Evolutionary conservation across 2,113 vertebrate species (phyloP).

Genomic region (Tapirus terrestris): DNA sequence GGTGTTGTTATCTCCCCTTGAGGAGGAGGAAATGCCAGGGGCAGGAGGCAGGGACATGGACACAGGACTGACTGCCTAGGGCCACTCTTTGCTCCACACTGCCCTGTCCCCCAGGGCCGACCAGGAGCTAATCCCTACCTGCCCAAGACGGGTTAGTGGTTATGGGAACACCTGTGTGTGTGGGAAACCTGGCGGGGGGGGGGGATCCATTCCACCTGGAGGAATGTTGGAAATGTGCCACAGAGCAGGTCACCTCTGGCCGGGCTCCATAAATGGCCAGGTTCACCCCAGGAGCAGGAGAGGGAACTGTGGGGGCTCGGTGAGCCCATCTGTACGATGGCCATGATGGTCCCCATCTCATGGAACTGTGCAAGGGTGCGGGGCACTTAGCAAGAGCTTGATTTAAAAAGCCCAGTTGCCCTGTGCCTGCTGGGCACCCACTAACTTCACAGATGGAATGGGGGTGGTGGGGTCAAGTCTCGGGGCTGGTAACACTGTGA

Average conservation of each 20-base stretch:
- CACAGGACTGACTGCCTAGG: neutral
- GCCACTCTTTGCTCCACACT: neutral
- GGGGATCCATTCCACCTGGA: neutral
- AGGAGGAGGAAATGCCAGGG: neutral
- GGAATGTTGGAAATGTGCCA: neutral
- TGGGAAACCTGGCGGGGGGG: no score
- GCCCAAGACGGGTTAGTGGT: neutral
- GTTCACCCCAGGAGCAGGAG: neutral
- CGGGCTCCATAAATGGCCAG: neutral
- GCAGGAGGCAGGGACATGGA: neutral
- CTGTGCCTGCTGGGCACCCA: neutral
- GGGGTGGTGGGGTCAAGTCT: neutral
- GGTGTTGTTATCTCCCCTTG: neutral
- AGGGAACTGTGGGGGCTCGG: neutral
- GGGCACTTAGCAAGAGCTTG: neutral
- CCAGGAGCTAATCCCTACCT: neutral
- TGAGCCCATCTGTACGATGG: neutral
- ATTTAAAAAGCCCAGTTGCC: neutral
- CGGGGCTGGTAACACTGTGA: neutral
- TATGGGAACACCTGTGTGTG: neutral
- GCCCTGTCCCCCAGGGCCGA: neutral
- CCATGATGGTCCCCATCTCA: neutral
- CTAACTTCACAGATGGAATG: neutral
- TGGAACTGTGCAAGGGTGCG: neutral
- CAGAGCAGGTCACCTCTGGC: neutral